These are phyloP conservation scores for Tubulanus polymorphus DNA, from an alignment of 2,888 invertebrate genomes.

Conservation along the genomic window DNA sequence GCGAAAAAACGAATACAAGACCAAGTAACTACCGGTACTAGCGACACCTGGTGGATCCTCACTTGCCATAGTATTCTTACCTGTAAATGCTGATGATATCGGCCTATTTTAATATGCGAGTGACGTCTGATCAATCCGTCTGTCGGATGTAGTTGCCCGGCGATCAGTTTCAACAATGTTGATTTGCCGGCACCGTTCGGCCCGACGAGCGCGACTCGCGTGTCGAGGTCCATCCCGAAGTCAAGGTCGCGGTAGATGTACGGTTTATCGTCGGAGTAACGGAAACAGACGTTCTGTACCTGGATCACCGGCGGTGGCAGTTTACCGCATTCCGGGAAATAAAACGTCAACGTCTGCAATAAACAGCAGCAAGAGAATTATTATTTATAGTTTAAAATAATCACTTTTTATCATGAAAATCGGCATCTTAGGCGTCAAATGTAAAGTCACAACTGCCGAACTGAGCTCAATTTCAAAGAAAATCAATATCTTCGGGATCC, in stretches of 20 bases:
- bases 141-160: constrained; percentile 84
- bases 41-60: too few species aligned
- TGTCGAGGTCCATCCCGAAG: constrained; percentile 98
- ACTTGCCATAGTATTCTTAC: too few species aligned
- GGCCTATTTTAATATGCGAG: constrained; percentile 93
- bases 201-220: constrained; percentile 85
- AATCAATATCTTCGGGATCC: too few species aligned
- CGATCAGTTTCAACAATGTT: constrained; percentile 90
- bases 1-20: too few species aligned
- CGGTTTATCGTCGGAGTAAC: constrained; percentile 57
- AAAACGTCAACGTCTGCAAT: constrained; percentile 63
- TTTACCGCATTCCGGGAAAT: constrained; percentile 91
- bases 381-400: too few species aligned
- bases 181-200: constrained; percentile 99
- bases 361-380: constrained; percentile 4
- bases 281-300: constrained; percentile 97
- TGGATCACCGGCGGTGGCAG: constrained; percentile 99
- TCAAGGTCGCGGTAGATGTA: constrained; percentile 96
- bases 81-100: constrained; percentile 81
- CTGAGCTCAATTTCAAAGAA: too few species aligned
- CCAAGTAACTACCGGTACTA: too few species aligned
- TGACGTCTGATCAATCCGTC: constrained; percentile 98
- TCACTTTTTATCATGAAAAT: constrained; percentile 1
- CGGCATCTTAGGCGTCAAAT: too few species aligned
- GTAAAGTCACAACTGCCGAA: too few species aligned